These are phyloP conservation scores for Prionailurus bengalensis DNA, from an alignment of 2,113 vertebrate genomes.

Conservation along the genomic window DNA sequence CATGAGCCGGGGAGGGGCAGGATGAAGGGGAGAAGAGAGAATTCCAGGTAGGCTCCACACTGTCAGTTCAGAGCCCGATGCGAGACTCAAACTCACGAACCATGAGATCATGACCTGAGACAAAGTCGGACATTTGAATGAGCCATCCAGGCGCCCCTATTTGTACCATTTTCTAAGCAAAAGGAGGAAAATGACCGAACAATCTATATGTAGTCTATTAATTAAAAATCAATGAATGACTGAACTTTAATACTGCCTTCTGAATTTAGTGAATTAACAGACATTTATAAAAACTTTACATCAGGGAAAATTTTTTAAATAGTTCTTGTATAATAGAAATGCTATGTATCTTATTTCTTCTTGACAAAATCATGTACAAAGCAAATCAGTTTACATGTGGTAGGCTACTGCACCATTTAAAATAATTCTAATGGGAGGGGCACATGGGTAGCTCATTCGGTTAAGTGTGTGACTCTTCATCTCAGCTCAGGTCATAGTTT, in stretches of 20 bases:
- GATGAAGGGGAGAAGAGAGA: no score
- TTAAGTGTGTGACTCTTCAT: no score
- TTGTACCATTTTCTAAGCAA: conserved; percentile 40
- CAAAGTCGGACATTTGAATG: no score
- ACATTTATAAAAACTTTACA: conserved; percentile 40
- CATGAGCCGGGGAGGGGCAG: no score
- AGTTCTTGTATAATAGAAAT: conserved; percentile 2
- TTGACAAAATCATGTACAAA: not conserved
- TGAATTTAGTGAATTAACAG: conserved; percentile 36
- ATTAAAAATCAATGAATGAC: conserved; percentile 44
- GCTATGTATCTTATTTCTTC: not conserved
- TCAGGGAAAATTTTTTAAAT: not conserved
- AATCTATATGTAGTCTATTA: not conserved
- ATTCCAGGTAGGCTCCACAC: no score
- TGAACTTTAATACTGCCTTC: not conserved
- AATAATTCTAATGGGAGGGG: not conserved
- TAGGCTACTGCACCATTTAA: not conserved
- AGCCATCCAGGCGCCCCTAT: no score
- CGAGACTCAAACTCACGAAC: no score
- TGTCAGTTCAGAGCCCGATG: no score
- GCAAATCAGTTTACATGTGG: not conserved
- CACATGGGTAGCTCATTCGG: no score
- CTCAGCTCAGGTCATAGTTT: no score
- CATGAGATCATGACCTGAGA: no score
- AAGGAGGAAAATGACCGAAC: conserved; percentile 2